Conservation (phyloP, 2,888 invertebrate genomes). For the Rhodophaea formosa region DNA sequence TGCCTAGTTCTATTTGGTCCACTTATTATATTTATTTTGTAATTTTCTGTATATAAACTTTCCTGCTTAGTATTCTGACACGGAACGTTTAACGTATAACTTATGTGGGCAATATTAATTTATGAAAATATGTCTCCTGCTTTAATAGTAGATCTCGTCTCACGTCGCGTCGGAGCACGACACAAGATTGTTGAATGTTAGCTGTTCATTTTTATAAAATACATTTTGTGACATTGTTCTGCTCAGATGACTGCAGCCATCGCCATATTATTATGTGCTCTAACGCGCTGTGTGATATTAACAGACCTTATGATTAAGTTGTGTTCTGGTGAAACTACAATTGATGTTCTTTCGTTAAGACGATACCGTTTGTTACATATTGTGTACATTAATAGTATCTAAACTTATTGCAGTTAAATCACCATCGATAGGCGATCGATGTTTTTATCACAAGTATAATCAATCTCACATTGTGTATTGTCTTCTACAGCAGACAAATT, state of each 20-base stretch:
- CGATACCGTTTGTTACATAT: neutral
- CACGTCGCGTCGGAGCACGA: conserved; percentile 24
- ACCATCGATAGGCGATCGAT: conserved; percentile 21
- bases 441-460: conserved; percentile 19
- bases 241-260: neutral
- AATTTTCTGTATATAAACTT: conserved; percentile 34
- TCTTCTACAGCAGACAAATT: conserved; percentile 23
- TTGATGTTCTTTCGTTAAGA: conserved; percentile 16
- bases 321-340: conserved; percentile 27
- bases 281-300: conserved; percentile 22
- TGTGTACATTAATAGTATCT: conserved; percentile 25
- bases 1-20: conserved; percentile 31
- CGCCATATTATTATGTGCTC: conserved; percentile 18
- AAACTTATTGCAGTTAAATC: conserved; percentile 13
- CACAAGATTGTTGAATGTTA: neutral
- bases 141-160: conserved; percentile 34
- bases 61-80: conserved; percentile 30
- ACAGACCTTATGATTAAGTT: conserved; percentile 27
- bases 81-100: conserved; percentile 37
- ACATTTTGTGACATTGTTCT: neutral
- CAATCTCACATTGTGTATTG: conserved; percentile 22
- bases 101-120: conserved; percentile 76
- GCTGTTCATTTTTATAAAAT: neutral
- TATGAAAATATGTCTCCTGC: conserved; percentile 79
- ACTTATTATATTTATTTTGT: conserved; percentile 23